Evolutionary conservation across 2,797 vertebrate genomes (phyloP).

Genomic region (Melanotaenia nigrans): DNA sequence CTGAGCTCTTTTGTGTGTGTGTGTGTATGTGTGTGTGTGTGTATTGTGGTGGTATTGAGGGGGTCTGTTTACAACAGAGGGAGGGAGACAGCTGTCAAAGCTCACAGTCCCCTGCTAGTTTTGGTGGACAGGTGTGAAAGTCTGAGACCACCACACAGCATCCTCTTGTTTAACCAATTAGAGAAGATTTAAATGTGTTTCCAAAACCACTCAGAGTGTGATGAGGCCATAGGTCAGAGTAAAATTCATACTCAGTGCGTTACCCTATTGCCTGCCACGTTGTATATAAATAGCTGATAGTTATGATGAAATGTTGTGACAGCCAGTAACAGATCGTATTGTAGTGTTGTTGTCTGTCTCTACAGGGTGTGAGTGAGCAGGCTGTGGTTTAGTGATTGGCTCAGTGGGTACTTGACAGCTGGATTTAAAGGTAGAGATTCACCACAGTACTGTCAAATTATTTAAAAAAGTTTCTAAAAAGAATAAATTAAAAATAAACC

Average conservation of each 20-base stretch:
- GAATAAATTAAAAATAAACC: background rate
- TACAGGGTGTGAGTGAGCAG: background rate
- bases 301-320: background rate
- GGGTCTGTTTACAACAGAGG: conserved; percentile 40
- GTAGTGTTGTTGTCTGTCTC: background rate
- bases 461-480: background rate
- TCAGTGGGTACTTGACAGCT: background rate
- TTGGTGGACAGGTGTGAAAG: conserved; percentile 69
- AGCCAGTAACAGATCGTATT: background rate
- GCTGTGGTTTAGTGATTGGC: background rate
- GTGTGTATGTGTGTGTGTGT: conserved; percentile 8
- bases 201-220: conserved; percentile 4
- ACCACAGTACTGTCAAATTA: background rate
- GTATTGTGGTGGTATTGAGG: conserved; percentile 12
- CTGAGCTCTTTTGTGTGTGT: background rate
- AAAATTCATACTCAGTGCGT: conserved; percentile 5
- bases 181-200: conserved; percentile 24
- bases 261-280: background rate
- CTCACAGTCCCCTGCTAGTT: conserved; percentile 67
- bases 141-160: conserved; percentile 26
- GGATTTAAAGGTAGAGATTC: background rate
- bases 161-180: conserved; percentile 34
- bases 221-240: conserved; percentile 49
- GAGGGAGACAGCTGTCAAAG: conserved; percentile 68
- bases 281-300: background rate